Conservation (phyloP, 2,797 vertebrate genomes). For the Sphenodon punctatus region DNA sequence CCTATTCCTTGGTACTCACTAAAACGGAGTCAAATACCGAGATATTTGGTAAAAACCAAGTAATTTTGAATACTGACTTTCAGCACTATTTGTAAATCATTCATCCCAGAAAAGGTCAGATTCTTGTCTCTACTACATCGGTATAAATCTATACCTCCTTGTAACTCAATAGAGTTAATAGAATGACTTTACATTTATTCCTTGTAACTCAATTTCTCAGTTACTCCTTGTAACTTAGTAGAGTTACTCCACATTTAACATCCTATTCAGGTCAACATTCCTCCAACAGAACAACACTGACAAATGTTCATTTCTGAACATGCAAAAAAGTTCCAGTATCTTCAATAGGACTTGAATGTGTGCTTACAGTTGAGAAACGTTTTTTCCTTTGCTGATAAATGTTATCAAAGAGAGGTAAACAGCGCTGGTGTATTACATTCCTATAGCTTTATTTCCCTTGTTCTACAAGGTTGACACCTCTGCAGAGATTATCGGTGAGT, state of each 20-base stretch:
- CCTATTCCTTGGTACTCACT: too few species aligned
- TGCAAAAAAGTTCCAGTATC: background rate
- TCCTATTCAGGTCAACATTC: background rate
- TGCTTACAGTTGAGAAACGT: background rate
- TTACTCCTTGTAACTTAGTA: background rate
- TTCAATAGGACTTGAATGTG: background rate
- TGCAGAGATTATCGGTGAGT: background rate
- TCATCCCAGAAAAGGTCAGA: background rate
- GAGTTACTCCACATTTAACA: background rate
- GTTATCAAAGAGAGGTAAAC: background rate
- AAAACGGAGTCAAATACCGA: too few species aligned
- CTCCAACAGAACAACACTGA: background rate
- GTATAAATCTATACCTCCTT: too few species aligned
- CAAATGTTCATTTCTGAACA: background rate
- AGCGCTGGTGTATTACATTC: background rate
- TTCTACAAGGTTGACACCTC: background rate
- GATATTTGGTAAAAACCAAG: too few species aligned
- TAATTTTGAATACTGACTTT: too few species aligned
- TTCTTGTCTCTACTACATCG: too few species aligned
- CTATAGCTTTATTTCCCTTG: background rate
- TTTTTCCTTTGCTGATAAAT: background rate
- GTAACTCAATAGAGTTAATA: too few species aligned
- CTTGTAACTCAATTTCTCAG: too few species aligned
- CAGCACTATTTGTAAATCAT: conserved; percentile 25
- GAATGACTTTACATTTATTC: too few species aligned